Evolutionary conservation across 35 echinoderm and acorn worm species (phyloP).

Genomic region (Heliocidaris erythrogramma): DNA sequence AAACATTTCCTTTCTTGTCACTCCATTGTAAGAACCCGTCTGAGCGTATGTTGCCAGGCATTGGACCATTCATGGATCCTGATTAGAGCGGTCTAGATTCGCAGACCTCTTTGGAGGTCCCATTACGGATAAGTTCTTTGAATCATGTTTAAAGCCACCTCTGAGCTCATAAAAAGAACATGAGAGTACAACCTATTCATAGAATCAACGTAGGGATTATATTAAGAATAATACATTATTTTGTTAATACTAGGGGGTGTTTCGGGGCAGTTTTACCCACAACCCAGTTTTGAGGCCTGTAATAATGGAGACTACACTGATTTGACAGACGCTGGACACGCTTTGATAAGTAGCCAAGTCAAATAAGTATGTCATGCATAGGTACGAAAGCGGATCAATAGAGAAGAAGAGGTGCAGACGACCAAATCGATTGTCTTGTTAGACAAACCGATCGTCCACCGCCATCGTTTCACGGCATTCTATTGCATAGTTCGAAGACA

Average conservation of each 20-base stretch:
- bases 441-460: constrained; percentile 6
- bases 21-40: not conserved
- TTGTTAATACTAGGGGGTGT: not conserved
- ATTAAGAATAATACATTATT: no score
- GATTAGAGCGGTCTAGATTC: not conserved
- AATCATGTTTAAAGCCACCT: no score
- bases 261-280: not conserved
- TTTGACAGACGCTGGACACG: not conserved
- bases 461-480: not conserved
- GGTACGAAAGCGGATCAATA: not conserved
- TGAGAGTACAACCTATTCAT: no score
- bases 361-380: not conserved
- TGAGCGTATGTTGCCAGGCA: not conserved
- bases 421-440: constrained; percentile 2
- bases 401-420: not conserved
- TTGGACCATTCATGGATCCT: not conserved
- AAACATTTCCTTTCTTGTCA: constrained; percentile 11
- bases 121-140: not conserved
- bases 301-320: not conserved
- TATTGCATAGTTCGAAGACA: not conserved
- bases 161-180: no score
- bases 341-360: not conserved
- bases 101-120: not conserved
- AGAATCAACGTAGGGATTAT: no score
- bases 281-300: not conserved